Percentiles rank a stretch among this genome's conserved stretches.
Evolutionary conservation across 2,113 vertebrate species (phyloP).

Genomic region (Thermophis baileyi): DNA sequence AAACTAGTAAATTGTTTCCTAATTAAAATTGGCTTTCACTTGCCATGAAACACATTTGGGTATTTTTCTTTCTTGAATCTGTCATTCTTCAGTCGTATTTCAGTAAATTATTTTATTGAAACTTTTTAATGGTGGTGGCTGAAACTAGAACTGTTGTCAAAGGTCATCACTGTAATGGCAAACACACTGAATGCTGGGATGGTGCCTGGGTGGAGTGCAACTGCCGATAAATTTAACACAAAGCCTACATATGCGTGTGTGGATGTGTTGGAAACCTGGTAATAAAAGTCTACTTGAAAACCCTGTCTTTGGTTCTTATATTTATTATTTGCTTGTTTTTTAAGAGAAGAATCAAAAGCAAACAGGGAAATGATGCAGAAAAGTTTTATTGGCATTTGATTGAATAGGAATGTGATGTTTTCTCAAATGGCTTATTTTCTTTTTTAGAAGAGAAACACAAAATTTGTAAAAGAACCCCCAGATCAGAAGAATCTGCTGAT

Average conservation of each 20-base stretch:
- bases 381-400: conserved; percentile 50
- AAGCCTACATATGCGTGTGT: conserved; percentile 21
- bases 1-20: background rate
- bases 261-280: conserved; percentile 52
- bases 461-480: background rate
- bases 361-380: conserved; percentile 64
- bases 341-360: conserved; percentile 53
- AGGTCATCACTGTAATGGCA: background rate
- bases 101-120: conserved; percentile 4
- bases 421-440: background rate
- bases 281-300: conserved; percentile 63
- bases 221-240: conserved; percentile 51
- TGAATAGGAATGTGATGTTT: conserved; percentile 28
- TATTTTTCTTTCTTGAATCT: background rate
- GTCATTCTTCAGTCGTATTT: background rate
- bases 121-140: background rate
- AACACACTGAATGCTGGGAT: conserved; percentile 31
- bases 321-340: conserved; percentile 3
- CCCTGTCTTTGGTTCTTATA: conserved; percentile 50
- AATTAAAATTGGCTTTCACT: background rate
- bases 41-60: background rate
- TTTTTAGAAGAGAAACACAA: background rate
- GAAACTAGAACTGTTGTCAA: background rate
- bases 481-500: background rate
- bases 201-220: conserved; percentile 34